phyloP scores from a whole-genome alignment of 2,113 vertebrate species.

The Dasyprocta punctata region DNA sequence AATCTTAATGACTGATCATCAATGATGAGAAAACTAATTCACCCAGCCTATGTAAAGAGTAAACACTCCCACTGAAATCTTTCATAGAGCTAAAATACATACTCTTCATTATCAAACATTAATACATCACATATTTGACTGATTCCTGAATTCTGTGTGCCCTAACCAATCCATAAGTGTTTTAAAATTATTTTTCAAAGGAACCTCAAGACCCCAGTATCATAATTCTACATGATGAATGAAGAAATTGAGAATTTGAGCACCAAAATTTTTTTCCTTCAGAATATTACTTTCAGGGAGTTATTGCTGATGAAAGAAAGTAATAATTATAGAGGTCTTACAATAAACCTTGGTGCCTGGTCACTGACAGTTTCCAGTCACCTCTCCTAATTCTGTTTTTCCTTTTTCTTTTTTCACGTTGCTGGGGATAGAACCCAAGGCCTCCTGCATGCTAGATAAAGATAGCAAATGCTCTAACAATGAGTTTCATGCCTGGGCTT shows the following conservation, averaged over 20 bases:
- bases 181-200: rapidly evolving
- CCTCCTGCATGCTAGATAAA: neutral
- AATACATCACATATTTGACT: rapidly evolving
- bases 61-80: rapidly evolving
- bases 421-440: neutral
- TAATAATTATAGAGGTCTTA: neutral
- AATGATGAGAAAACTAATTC: rapidly evolving
- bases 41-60: rapidly evolving
- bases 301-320: neutral
- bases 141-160: rapidly evolving
- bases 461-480: neutral
- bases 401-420: neutral
- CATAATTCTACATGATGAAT: rapidly evolving
- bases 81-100: neutral
- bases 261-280: neutral
- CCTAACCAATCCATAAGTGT: rapidly evolving
- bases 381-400: neutral
- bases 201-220: rapidly evolving
- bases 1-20: neutral
- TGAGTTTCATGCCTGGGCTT: neutral
- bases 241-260: neutral
- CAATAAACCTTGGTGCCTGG: rapidly evolving
- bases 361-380: neutral
- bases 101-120: rapidly evolving
- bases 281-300: rapidly evolving